Percentiles rank a stretch among this genome's conserved stretches.
These are phyloP conservation scores for Drosophila orena DNA, from an alignment of 1,140 invertebrate genomes.

Conservation along the genomic window DNA sequence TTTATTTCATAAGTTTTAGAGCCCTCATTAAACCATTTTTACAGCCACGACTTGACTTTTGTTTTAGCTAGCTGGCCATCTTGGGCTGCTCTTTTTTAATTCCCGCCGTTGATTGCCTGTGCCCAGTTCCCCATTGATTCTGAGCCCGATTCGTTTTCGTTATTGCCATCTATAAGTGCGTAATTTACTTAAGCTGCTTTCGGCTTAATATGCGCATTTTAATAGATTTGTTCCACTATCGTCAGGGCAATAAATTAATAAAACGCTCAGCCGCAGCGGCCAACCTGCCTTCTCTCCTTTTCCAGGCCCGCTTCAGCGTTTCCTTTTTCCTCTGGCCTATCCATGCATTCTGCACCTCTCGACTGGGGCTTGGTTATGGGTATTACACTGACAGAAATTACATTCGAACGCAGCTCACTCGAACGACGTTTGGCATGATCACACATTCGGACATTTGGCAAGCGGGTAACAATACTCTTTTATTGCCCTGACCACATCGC, in stretches of 20 bases:
- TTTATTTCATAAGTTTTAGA: conserved; percentile 65
- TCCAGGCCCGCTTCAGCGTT: not conserved
- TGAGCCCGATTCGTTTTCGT: conserved; percentile 34
- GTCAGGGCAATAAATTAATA: conserved; percentile 83
- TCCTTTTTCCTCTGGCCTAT: conserved; percentile 8
- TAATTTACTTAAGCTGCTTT: conserved; percentile 83
- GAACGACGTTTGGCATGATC: too few relatives aligned
- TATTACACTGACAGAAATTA: conserved; percentile 6
- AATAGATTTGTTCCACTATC: conserved; percentile 84
- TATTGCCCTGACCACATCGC: too few relatives aligned
- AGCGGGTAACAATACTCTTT: too few relatives aligned
- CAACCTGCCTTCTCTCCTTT: conserved; percentile 28
- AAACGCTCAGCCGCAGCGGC: conserved; percentile 51
- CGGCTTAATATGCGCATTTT: conserved; percentile 83
- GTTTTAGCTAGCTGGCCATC: conserved; percentile 59
- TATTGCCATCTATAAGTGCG: conserved; percentile 70
- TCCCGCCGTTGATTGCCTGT: conserved; percentile 15
- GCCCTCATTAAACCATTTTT: conserved; percentile 74
- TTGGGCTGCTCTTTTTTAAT: conserved; percentile 27
- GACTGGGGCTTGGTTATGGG: conserved; percentile 21
- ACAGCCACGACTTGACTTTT: conserved; percentile 57
- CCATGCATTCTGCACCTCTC: conserved; percentile 34
- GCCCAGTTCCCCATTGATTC: conserved; percentile 21
- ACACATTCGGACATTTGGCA: too few relatives aligned
- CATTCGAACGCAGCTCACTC: too few relatives aligned